Base-by-base conservation (phyloP, 1,140 invertebrate species). In the Sycophaga agraensis region DNA sequence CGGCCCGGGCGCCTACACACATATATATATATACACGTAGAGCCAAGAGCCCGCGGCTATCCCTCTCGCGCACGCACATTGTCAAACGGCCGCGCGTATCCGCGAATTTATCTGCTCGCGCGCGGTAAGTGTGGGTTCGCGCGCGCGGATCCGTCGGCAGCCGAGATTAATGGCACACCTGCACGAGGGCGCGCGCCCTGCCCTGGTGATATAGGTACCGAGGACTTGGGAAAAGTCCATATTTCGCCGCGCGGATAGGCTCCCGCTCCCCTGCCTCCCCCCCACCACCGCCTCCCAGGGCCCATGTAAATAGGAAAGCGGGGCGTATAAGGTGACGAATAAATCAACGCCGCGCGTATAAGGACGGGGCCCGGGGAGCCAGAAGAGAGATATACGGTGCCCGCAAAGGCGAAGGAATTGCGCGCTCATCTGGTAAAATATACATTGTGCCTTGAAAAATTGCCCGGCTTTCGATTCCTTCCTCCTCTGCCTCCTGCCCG, bases 121-220 rank as follows among this genome's bases (percentile, higher is more conserved):
- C 45, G 53, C 2, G 21, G 12, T 14, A 26, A 31, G 17, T 39
- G 26, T 14, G 11, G 3, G 19, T 34, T 58, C 43, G 16, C 40
- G 48, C 57, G 58, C 61, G 62, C 59, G 61, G 60, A 60, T 40
- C 56, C 64, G 59, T 59, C 59, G 64, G 57, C 59, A 57, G 49
- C 45, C 37, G 35, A 68, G 67, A 70, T 68, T 68, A 70, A 70
- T 68, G 67, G 59, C 55, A 63, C 65, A 68, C 64, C 65, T 70
- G 69, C 53, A 61, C 56, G 58, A 66, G 65, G 59, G 51, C 42
- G 51, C 51, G 48, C 40, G 39, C 39, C 11, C 12, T 16, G 28
- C n/a, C 5, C 28, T 6, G 28, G 16, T 35, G 26, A 53, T 16
- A n/a, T 12, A 16, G 14, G 35, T 35, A 51, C 24, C 28, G 50